phyloP scores from a whole-genome alignment of 2,888 invertebrate genomes.

The Spodoptera littoralis region DNA sequence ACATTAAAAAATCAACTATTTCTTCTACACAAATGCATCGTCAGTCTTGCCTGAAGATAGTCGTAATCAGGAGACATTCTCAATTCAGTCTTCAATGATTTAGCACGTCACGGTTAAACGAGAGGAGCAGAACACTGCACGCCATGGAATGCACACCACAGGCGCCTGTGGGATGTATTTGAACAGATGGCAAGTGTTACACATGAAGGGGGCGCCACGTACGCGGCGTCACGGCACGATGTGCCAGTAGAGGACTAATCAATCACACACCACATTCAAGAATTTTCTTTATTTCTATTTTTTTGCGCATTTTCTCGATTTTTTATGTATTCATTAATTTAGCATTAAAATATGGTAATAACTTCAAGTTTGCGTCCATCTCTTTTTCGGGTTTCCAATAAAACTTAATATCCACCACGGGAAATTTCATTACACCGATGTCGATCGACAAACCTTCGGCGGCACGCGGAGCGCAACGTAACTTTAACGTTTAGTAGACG shows the following conservation, averaged over 20 bases:
- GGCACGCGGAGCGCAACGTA: slow-evolving; percentile 74
- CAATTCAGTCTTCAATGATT: slow-evolving; percentile 78
- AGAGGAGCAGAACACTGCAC: slow-evolving; percentile 55
- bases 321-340: slow-evolving; percentile 86
- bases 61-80: slow-evolving; percentile 68
- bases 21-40: slow-evolving; percentile 81
- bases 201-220: slow-evolving; percentile 69
- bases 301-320: slow-evolving; percentile 78
- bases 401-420: slow-evolving; percentile 74
- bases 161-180: slow-evolving; percentile 59
- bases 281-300: slow-evolving; percentile 88
- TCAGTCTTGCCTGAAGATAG: slow-evolving; percentile 76
- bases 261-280: slow-evolving; percentile 87
- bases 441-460: slow-evolving; percentile 73
- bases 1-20: slow-evolving; percentile 72
- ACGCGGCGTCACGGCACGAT: slow-evolving; percentile 50
- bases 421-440: slow-evolving; percentile 71
- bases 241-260: slow-evolving; percentile 76
- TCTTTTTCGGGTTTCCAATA: slow-evolving; percentile 77
- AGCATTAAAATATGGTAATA: slow-evolving; percentile 88
- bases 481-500: slow-evolving; percentile 71
- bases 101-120: slow-evolving; percentile 64
- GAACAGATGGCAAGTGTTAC: slow-evolving; percentile 85
- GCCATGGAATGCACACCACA: slow-evolving; percentile 56
- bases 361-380: slow-evolving; percentile 85